phyloP scores from a whole-genome alignment of 2,113 vertebrate species.

The Psammodynastes pulverulentus region DNA sequence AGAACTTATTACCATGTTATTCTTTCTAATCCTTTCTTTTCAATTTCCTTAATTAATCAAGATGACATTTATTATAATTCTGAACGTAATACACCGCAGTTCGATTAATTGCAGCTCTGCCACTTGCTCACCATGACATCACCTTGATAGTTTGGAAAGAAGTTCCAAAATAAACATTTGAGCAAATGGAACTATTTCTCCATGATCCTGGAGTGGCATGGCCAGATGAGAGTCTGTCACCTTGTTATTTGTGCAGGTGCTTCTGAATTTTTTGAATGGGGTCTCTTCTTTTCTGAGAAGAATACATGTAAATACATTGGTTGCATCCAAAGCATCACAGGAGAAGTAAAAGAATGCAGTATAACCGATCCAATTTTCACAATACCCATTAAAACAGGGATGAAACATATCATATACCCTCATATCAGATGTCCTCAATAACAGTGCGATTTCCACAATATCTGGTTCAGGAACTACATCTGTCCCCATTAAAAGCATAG shows the following conservation, averaged over 20 bases:
- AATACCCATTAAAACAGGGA: not conserved
- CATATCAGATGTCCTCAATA: not conserved
- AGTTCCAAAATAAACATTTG: not conserved
- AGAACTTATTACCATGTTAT: slow-evolving; percentile 52
- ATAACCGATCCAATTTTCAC: slow-evolving; percentile 14
- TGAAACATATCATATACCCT: not conserved
- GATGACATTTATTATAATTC: slow-evolving; percentile 25
- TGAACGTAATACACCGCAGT: not conserved
- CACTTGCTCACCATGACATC: not conserved
- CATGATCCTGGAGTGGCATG: not conserved
- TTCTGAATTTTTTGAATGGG: not conserved
- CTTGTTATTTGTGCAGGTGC: not conserved
- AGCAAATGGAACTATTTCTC: not conserved
- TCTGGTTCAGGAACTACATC: not conserved
- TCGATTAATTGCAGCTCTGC: slow-evolving; percentile 1
- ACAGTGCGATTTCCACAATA: not conserved
- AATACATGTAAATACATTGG: slow-evolving; percentile 5
- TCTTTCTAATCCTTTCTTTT: slow-evolving; percentile 45
- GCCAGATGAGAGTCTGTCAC: slow-evolving; percentile 16
- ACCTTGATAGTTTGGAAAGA: not conserved
- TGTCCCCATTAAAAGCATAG: not conserved
- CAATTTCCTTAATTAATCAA: slow-evolving; percentile 29
- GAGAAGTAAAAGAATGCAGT: not conserved
- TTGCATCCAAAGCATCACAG: not conserved
- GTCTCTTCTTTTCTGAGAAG: not conserved